phyloP scores from a whole-genome alignment of 2,888 invertebrate genomes.

The Omphaloscelis lunosa region DNA sequence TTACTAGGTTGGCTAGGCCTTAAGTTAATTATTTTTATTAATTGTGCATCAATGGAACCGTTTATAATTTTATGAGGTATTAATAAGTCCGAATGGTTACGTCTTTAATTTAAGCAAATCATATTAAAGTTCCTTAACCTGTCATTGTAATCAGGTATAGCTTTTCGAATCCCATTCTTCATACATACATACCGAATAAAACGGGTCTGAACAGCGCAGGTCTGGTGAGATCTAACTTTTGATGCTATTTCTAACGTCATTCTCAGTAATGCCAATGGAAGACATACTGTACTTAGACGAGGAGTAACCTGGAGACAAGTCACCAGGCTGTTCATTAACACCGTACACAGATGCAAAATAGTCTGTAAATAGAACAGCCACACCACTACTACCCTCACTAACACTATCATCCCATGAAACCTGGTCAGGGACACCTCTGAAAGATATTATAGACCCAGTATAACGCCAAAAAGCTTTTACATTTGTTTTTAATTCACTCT shows the following conservation, averaged over 20 bases:
- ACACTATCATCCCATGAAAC: constrained; percentile 3
- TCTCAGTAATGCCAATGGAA: background rate
- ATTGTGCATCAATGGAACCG: too few species aligned
- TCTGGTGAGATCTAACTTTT: background rate
- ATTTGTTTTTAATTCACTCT: too few species aligned
- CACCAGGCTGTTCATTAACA: background rate
- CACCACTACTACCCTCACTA: background rate
- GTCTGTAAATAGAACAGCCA: constrained; percentile 8
- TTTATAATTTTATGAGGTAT: background rate
- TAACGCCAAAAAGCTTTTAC: too few species aligned
- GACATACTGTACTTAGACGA: background rate
- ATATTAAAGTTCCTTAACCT: too few species aligned
- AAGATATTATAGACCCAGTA: too few species aligned
- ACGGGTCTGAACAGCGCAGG: too few species aligned
- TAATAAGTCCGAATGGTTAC: background rate
- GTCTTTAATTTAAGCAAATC: too few species aligned
- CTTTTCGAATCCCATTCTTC: too few species aligned
- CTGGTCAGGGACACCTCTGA: background rate
- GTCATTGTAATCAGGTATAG: too few species aligned
- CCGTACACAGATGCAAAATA: constrained; percentile 11
- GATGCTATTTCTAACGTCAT: background rate
- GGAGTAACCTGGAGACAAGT: background rate
- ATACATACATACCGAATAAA: background rate
- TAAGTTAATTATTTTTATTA: background rate
- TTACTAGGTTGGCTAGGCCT: background rate